phyloP scores from a whole-genome alignment of 2,888 invertebrate species.

The Carterocephalus palaemon region DNA sequence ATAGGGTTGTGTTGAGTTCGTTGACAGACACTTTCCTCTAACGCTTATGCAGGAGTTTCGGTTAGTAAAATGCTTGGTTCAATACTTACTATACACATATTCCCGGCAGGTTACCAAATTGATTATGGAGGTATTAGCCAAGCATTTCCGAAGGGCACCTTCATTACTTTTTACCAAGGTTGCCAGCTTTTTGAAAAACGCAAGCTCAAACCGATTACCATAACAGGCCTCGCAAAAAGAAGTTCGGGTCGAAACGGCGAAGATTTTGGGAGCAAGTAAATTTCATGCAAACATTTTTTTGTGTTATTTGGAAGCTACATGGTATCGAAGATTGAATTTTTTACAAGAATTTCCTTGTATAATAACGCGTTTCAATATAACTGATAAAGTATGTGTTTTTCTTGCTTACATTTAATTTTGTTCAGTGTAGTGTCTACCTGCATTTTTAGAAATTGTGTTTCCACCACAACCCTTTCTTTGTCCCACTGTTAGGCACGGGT shows the following conservation, averaged over 20 bases:
- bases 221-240: slow-evolving; percentile 25
- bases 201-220: slow-evolving; percentile 20
- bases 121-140: slow-evolving; percentile 35
- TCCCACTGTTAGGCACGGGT: no score
- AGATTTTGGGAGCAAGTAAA: slow-evolving; percentile 6
- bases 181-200: slow-evolving; percentile 24
- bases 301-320: background rate
- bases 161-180: slow-evolving; percentile 25
- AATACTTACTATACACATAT: no score
- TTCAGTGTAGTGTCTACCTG: no score
- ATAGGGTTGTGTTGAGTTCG: no score
- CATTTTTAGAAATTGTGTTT: no score
- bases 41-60: no score
- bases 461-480: no score
- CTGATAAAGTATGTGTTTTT: no score
- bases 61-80: no score
- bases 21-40: no score
- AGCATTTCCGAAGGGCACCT: slow-evolving; percentile 19
- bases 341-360: background rate
- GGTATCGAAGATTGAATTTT: slow-evolving; percentile 5
- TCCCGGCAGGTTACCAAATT: slow-evolving; percentile 33
- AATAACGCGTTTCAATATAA: no score
- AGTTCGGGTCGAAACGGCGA: slow-evolving; percentile 2
- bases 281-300: slow-evolving; percentile 8
- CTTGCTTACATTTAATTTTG: no score